Percentiles rank a stretch among this genome's conserved stretches.
These are phyloP conservation scores for Progne subis DNA, from an alignment of 2,113 vertebrate species.

Conservation along the genomic window DNA sequence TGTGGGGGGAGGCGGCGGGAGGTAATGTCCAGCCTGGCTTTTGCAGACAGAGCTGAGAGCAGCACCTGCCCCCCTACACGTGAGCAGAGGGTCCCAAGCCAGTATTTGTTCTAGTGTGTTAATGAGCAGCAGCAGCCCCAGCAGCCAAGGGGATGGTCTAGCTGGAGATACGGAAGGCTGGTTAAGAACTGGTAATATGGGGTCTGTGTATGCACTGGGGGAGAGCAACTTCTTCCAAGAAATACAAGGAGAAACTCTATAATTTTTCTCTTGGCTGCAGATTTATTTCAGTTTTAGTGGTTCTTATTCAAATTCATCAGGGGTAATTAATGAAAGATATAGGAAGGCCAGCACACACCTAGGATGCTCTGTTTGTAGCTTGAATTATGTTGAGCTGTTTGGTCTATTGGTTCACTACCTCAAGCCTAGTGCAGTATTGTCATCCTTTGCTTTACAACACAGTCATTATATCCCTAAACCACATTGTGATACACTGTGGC, in stretches of 20 bases:
- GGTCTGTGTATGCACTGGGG: neutral
- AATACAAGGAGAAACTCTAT: conserved; percentile 53
- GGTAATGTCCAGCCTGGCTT: neutral
- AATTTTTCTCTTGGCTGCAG: conserved; percentile 41
- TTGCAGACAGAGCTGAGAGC: neutral
- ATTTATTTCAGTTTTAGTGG: conserved; percentile 74
- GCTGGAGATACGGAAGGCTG: conserved; percentile 10
- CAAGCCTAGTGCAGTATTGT: conserved; percentile 79
- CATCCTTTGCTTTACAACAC: conserved; percentile 84
- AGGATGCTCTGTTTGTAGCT: conserved; percentile 61
- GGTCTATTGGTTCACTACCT: conserved; percentile 81
- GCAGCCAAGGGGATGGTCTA: neutral
- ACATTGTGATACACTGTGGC: conserved; percentile 85
- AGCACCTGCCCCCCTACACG: neutral
- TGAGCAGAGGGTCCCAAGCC: neutral
- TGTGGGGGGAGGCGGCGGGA: rapidly evolving
- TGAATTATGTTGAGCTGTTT: conserved; percentile 80
- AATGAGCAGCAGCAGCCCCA: neutral
- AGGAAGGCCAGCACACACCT: conserved; percentile 45
- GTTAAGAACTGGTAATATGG: neutral
- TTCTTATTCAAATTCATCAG: conserved; percentile 74
- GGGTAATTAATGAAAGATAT: conserved; percentile 74
- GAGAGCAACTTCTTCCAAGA: conserved; percentile 41
- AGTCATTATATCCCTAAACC: conserved; percentile 87
- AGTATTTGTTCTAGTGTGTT: neutral